Evolutionary conservation across 2,888 invertebrate species (phyloP).

Genomic region (Escarpia spicata): DNA sequence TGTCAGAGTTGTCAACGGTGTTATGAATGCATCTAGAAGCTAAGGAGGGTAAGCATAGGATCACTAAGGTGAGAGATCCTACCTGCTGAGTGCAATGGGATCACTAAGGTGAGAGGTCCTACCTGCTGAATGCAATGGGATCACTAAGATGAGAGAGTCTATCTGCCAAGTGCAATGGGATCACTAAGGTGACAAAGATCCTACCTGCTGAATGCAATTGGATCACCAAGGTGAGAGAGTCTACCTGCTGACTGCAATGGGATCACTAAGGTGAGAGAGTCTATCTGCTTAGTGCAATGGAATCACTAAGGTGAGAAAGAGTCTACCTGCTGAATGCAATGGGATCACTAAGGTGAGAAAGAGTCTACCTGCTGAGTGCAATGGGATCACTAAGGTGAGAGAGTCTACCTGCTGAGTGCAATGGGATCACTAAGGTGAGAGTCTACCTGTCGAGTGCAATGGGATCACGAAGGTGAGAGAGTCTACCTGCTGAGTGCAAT

Average conservation of each 20-base stretch:
- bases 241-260: slow-evolving; percentile 75
- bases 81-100: too few species aligned
- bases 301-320: too few species aligned
- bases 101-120: not conserved
- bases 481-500: too few species aligned
- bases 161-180: slow-evolving; percentile 82
- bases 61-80: too few species aligned
- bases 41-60: too few species aligned
- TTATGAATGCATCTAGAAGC: too few species aligned
- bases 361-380: slow-evolving; percentile 79
- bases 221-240: slow-evolving; percentile 83
- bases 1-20: too few species aligned
- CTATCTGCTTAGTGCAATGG: too few species aligned
- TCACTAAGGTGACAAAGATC: slow-evolving; percentile 74
- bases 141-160: slow-evolving; percentile 21
- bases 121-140: too few species aligned
- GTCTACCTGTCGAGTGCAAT: slow-evolving; percentile 75
- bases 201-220: slow-evolving; percentile 77
- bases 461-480: not conserved
- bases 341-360: slow-evolving; percentile 83
- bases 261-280: too few species aligned
- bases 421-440: slow-evolving; percentile 78
- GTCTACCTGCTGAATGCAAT: slow-evolving; percentile 77
- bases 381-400: slow-evolving; percentile 57
- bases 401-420: slow-evolving; percentile 76